These are phyloP conservation scores for Pachydiplax longipennis DNA, from an alignment of 2,888 invertebrate genomes.

Conservation along the genomic window DNA sequence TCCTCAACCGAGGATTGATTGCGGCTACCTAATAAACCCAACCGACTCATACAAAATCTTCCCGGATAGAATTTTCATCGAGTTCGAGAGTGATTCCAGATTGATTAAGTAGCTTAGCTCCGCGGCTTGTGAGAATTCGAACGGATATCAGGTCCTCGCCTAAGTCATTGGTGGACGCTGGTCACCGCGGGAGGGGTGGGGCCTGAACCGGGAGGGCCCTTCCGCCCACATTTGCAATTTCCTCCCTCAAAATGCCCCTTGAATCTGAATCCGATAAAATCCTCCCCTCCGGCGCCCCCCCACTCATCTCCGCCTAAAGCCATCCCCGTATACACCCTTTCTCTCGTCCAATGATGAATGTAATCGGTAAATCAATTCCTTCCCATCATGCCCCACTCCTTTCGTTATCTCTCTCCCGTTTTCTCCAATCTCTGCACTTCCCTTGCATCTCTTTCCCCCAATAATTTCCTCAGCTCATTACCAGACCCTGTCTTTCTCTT, in stretches of 20 bases:
- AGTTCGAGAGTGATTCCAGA: not conserved
- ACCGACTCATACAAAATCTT: not conserved
- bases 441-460: too few species aligned
- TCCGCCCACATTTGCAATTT: constrained; percentile 26
- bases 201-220: not conserved
- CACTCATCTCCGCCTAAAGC: not conserved
- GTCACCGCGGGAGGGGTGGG: not conserved
- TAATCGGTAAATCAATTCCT: constrained; percentile 33
- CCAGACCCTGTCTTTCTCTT: not conserved
- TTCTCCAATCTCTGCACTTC: too few species aligned
- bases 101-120: not conserved
- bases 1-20: too few species aligned
- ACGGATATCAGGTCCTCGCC: not conserved
- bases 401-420: too few species aligned
- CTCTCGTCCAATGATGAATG: not conserved
- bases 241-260: constrained; percentile 30
- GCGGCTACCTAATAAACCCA: too few species aligned
- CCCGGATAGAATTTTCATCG: not conserved
- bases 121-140: not conserved
- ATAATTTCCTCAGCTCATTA: not conserved
- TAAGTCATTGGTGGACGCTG: not conserved
- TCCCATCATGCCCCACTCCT: not conserved
- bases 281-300: not conserved
- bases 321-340: not conserved
- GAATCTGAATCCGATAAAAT: constrained; percentile 37